phyloP scores from a whole-genome alignment of 2,797 vertebrate species.

The Neostethus bicornis region DNA sequence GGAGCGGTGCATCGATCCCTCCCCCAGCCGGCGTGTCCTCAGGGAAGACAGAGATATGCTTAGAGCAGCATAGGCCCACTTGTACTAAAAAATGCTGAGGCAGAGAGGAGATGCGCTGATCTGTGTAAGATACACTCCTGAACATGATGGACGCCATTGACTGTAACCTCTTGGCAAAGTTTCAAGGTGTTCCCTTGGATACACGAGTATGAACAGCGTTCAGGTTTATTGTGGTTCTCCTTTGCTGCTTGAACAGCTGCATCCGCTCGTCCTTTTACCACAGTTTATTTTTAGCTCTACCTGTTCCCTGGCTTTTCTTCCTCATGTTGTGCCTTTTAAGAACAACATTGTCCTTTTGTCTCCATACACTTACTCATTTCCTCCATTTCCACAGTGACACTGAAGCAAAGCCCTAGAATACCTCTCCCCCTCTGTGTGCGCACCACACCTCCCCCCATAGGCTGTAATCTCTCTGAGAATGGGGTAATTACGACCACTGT shows the following conservation, averaged over 20 bases:
- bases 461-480: constrained; percentile 81
- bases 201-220: constrained; percentile 32
- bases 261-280: constrained; percentile 3
- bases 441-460: constrained; percentile 59
- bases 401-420: constrained; percentile 40
- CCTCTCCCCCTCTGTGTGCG: constrained; percentile 18
- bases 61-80: constrained; percentile 69
- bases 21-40: constrained; percentile 59
- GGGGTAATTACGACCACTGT: constrained; percentile 82
- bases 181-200: constrained; percentile 48
- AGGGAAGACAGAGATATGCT: constrained; percentile 62
- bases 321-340: not conserved
- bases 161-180: constrained; percentile 58
- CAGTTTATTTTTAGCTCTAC: constrained; percentile 15
- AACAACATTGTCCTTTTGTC: constrained; percentile 31
- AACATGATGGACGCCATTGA: constrained; percentile 54
- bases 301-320: constrained; percentile 18
- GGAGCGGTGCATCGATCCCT: constrained; percentile 71
- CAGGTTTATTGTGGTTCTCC: constrained; percentile 17
- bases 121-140: constrained; percentile 72
- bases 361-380: constrained; percentile 58
- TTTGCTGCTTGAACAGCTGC: constrained; percentile 20
- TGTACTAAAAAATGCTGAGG: constrained; percentile 75
- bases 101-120: constrained; percentile 72
- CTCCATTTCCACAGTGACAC: constrained; percentile 47